Conservation (phyloP, 2,113 vertebrate genomes). For the Mobula hypostoma region DNA sequence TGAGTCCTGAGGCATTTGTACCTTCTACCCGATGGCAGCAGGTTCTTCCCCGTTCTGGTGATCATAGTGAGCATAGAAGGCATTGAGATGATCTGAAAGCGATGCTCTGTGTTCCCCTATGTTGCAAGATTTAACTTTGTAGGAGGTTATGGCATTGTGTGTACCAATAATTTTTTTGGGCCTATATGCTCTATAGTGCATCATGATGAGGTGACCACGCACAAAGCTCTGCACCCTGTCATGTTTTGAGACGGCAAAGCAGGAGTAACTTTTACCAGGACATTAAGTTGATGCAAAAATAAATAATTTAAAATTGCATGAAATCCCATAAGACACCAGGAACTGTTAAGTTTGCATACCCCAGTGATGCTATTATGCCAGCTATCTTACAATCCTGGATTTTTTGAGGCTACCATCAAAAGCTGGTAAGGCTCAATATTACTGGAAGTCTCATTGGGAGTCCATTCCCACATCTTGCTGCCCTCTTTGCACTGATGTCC, state of each 20-base stretch:
- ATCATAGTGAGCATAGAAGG: too few relatives aligned
- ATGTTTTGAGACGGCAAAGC: neutral
- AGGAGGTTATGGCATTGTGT: too few relatives aligned
- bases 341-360: neutral
- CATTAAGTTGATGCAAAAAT: neutral
- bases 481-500: neutral
- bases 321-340: neutral
- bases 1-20: too few relatives aligned
- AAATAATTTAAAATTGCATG: neutral
- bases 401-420: neutral
- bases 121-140: too few relatives aligned
- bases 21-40: too few relatives aligned
- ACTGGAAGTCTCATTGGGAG: neutral
- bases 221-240: neutral
- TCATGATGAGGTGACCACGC: neutral
- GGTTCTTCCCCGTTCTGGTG: too few relatives aligned
- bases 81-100: too few relatives aligned
- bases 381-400: neutral
- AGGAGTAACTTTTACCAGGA: neutral
- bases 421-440: neutral
- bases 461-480: neutral
- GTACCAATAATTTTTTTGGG: neutral
- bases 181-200: neutral
- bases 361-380: neutral
- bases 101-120: too few relatives aligned